Conservation (phyloP, 2,113 vertebrate species). For the Dromiciops gliroides region DNA sequence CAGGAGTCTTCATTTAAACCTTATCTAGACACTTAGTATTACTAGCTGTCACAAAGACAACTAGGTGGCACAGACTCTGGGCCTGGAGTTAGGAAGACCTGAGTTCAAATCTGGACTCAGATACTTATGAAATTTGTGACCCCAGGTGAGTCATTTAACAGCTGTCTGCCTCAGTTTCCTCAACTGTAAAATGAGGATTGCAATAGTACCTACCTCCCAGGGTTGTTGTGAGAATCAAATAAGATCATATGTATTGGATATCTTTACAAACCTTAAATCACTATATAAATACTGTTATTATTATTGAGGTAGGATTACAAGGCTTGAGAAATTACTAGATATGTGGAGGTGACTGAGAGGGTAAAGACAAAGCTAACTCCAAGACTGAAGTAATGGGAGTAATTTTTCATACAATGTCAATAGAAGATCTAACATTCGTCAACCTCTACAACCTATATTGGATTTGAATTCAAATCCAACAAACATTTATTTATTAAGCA, state of each 20-base stretch:
- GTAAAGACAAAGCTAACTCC: not conserved
- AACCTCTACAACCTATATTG: not conserved
- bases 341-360: not conserved
- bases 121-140: not conserved
- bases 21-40: too few species aligned
- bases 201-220: not conserved
- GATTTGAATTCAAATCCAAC: not conserved
- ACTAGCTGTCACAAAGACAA: too few species aligned
- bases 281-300: not conserved
- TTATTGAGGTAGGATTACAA: not conserved
- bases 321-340: not conserved
- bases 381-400: not conserved
- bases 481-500: not conserved
- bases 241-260: not conserved
- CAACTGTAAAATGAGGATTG: not conserved
- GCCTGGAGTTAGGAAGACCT: not conserved
- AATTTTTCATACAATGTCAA: not conserved
- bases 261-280: not conserved
- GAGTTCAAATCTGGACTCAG: not conserved
- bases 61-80: too few species aligned
- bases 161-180: not conserved
- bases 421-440: conserved; percentile 26
- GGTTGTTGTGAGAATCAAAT: not conserved
- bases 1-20: not conserved
- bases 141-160: not conserved